A percentile compares a stretch with the other conserved stretches of the same genome.
These are phyloP conservation scores for Planiliza haematocheilus DNA, from an alignment of 2,113 vertebrate species.

Conservation along the genomic window DNA sequence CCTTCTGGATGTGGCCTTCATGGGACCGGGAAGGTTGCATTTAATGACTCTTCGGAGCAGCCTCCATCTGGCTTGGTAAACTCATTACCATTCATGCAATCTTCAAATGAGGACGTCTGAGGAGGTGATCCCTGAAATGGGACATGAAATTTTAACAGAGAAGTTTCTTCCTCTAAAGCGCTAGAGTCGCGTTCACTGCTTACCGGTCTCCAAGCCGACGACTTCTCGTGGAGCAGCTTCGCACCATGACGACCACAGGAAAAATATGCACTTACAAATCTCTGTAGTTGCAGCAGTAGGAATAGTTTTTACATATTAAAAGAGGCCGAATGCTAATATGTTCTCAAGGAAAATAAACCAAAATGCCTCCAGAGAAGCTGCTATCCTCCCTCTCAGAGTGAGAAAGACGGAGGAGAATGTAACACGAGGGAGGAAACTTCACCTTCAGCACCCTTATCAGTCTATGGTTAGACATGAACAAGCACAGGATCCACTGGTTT, in stretches of 20 bases:
- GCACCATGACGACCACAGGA: not conserved
- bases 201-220: too few relatives aligned
- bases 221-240: not conserved
- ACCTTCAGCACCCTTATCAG: too few relatives aligned
- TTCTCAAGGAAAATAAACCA: not conserved
- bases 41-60: not conserved
- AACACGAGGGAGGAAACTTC: not conserved
- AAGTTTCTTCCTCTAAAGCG: not conserved
- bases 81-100: not conserved
- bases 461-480: not conserved
- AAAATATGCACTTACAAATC: not conserved
- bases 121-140: not conserved
- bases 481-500: not conserved
- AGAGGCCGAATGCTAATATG: not conserved
- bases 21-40: not conserved
- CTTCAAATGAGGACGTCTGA: conserved; percentile 7
- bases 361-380: not conserved
- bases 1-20: conserved; percentile 4
- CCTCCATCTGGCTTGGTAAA: not conserved
- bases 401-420: not conserved
- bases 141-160: not conserved
- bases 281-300: too few relatives aligned
- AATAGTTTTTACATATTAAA: too few relatives aligned
- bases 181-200: too few relatives aligned
- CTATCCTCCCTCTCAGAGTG: not conserved